Percentiles rank a stretch among this genome's conserved stretches.
These are phyloP conservation scores for Porites australiensis DNA, from an alignment of 64 coral and sea anemone species.

Conservation along the genomic window DNA sequence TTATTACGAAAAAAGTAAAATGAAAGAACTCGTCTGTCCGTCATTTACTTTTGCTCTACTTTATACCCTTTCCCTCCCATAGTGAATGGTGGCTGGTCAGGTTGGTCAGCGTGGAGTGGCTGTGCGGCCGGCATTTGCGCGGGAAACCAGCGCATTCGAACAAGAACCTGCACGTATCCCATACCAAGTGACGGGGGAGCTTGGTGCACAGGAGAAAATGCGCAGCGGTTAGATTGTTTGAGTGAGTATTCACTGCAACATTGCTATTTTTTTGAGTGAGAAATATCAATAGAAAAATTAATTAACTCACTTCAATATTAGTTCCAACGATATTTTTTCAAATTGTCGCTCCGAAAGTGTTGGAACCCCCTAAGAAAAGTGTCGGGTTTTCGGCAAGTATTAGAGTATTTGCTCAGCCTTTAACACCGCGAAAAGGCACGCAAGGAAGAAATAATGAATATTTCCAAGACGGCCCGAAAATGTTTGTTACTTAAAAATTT, in stretches of 20 bases:
- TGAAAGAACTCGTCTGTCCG: too few relatives aligned
- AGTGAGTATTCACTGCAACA: constrained; percentile 49
- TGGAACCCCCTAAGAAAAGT: too few relatives aligned
- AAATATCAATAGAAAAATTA: background rate
- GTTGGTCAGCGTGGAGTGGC: constrained; percentile 92
- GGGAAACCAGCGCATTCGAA: constrained; percentile 93
- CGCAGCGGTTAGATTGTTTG: constrained; percentile 84
- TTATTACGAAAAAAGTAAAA: too few relatives aligned
- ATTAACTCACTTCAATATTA: too few relatives aligned
- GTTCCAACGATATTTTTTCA: too few relatives aligned
- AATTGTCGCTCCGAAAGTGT: too few relatives aligned
- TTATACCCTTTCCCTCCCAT: background rate
- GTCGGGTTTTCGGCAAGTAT: too few relatives aligned
- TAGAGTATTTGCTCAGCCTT: too few relatives aligned
- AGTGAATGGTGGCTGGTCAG: constrained; percentile 88
- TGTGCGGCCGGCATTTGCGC: constrained; percentile 94
- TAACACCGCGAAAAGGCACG: too few relatives aligned
- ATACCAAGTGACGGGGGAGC: constrained; percentile 63
- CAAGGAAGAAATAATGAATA: too few relatives aligned
- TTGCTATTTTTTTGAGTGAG: background rate
- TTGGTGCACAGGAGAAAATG: constrained; percentile 85
- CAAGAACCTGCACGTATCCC: constrained; percentile 93
- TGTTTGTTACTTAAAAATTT: too few relatives aligned
- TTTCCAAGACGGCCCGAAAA: too few relatives aligned
- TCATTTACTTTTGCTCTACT: background rate